Conservation (phyloP, 1,140 invertebrate species). For the Rhagoletis zephyria region DNA sequence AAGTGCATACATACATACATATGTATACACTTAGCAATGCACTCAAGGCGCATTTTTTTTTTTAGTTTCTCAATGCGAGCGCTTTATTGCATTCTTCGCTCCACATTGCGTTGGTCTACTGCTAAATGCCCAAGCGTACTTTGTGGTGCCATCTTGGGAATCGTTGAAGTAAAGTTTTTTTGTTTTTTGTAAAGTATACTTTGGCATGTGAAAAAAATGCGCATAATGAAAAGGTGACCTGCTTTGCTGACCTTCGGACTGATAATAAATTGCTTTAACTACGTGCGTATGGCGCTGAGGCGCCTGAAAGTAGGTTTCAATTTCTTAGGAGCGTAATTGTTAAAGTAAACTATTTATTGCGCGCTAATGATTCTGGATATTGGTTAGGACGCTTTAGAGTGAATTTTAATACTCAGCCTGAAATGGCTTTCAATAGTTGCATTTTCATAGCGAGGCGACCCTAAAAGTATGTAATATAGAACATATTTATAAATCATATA, state of each 20-base stretch:
- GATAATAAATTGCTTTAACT: constrained; percentile 28
- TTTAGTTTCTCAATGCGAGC: background rate
- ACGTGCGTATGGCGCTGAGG: background rate
- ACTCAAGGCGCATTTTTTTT: background rate
- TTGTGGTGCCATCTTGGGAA: background rate
- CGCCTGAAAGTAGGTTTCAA: background rate
- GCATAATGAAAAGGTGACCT: constrained; percentile 5
- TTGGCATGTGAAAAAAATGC: background rate
- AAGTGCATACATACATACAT: too few relatives aligned
- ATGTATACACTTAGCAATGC: background rate
- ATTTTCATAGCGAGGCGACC: too few relatives aligned
- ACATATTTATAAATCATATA: too few relatives aligned
- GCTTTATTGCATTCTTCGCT: constrained; percentile 22
- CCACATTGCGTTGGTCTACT: background rate
- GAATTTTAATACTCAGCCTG: too few relatives aligned
- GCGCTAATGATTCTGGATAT: too few relatives aligned
- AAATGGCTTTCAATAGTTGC: too few relatives aligned
- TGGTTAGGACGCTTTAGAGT: too few relatives aligned
- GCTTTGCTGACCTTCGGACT: constrained; percentile 19
- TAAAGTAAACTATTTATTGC: background rate
- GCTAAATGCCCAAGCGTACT: background rate
- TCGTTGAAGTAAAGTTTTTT: background rate
- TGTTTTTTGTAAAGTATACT: background rate
- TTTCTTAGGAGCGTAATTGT: background rate
- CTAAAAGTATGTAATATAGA: too few relatives aligned